Evolutionary conservation across 2,113 vertebrate genomes (phyloP), one percentile per base, ranked within the genome.

Genomic region (Sander vitreus): DNA sequence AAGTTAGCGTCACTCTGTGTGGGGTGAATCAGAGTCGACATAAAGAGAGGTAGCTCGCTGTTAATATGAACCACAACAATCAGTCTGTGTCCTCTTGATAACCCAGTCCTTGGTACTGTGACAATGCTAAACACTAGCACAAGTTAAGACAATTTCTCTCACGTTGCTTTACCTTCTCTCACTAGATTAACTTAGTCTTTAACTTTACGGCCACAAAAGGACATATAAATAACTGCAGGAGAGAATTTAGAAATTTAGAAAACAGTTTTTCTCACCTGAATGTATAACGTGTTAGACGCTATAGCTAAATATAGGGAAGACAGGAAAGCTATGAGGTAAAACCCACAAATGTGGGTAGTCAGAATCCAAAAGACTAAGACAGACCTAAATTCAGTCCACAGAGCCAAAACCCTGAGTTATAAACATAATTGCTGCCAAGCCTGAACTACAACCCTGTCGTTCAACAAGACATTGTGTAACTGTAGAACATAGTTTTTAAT

Each of bases 141-240:
- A 33, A 33, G 19, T 57, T 54, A 16, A 74, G 43, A 74, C 39
- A 53, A 8, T 60, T 30, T 45, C 21, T 15, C 6, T 55, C 43
- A 10, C 50, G 54, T 13, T 70, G 39, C 47, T 39, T 78, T 80
- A n/a, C 62, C 67, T 39, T 69, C 48, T 50, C 21, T 55, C 7
- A 12, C 47, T 48, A 68, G 43, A 47, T 63, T 33, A 30, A 72
- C 68, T 63, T 13, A 62, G 72, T 11, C 2, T 73, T 64, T 60
- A 21, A 54, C 72, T 64, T 54, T 23, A n/a, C 4, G 13, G 47
- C 63, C 58, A 18, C 62, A 48, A 47, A 30, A 43, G 5, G 5
- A 59, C 45, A 58, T 70, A 62, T 72, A 89, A 70, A 78, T 63
- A 80, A 73, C 72, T 50, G 16, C 3, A 18, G 8, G 30, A 45